Evolutionary conservation across 2,113 vertebrate genomes (phyloP).

Genomic region (Spheniscus mendiculus): DNA sequence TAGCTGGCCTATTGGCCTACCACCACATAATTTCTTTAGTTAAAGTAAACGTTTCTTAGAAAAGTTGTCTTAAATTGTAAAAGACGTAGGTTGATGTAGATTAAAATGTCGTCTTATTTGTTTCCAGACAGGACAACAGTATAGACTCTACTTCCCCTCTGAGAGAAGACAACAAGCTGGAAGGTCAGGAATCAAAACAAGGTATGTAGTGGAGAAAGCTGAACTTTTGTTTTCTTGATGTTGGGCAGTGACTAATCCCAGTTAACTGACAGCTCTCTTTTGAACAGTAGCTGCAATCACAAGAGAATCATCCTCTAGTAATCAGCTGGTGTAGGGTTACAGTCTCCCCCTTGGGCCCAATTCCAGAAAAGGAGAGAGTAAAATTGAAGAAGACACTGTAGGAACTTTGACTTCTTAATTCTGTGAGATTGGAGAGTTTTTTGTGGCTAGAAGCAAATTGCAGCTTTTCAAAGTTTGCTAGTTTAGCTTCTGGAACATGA

Average conservation of each 20-base stretch:
- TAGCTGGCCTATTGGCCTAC: not conserved
- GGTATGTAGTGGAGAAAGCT: constrained; percentile 71
- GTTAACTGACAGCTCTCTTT: not conserved
- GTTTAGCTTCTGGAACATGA: not conserved
- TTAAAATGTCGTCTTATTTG: constrained; percentile 18
- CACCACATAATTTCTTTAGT: not conserved
- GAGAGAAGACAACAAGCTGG: constrained; percentile 78
- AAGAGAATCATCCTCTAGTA: not conserved
- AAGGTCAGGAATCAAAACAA: constrained; percentile 83
- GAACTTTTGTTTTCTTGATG: not conserved
- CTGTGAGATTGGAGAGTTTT: not conserved
- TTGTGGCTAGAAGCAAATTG: not conserved
- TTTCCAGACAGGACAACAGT: constrained; percentile 86
- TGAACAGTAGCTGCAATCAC: not conserved
- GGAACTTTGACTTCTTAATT: not conserved
- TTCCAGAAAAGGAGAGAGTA: not conserved
- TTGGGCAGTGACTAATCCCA: not conserved
- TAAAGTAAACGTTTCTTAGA: not conserved
- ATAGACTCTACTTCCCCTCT: constrained; percentile 86
- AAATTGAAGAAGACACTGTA: not conserved
- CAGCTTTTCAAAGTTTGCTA: not conserved
- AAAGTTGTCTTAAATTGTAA: not conserved
- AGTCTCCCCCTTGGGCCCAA: not conserved
- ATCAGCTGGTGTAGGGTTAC: not conserved
- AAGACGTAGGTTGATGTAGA: not conserved